A percentile compares a stretch with the other conserved stretches of the same genome.
These are phyloP conservation scores for Oncorhynchus nerka DNA, from an alignment of 2,113 vertebrate genomes.

Conservation along the genomic window DNA sequence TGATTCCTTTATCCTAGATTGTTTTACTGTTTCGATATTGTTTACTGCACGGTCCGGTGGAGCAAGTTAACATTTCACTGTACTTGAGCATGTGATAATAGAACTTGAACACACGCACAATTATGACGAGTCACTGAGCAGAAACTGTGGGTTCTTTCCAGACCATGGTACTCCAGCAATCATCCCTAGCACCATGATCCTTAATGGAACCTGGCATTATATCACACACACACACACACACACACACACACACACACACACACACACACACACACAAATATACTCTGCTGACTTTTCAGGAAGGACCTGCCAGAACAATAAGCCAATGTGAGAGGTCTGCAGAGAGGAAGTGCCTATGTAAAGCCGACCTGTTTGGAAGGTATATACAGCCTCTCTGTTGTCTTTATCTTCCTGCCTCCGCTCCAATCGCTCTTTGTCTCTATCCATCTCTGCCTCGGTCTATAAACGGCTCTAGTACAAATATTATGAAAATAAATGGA, in stretches of 20 bases:
- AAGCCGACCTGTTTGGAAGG: constrained; percentile 37
- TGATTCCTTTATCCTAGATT: too few relatives aligned
- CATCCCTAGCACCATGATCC: constrained; percentile 63
- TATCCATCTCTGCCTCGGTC: constrained; percentile 44
- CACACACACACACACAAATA: constrained; percentile 53
- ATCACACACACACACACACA: constrained; percentile 58
- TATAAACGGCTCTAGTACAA: not conserved
- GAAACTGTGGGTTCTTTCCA: constrained; percentile 20
- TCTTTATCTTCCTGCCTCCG: constrained; percentile 18
- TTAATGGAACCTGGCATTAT: constrained; percentile 98
- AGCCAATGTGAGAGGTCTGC: constrained; percentile 72
- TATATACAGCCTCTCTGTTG: constrained; percentile 4
- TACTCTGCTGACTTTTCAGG: constrained; percentile 67
- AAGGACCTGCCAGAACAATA: constrained; percentile 40
- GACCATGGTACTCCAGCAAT: constrained; percentile 73
- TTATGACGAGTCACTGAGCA: not conserved
- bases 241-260: constrained; percentile 29
- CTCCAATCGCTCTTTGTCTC: constrained; percentile 34
- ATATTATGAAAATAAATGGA: too few relatives aligned
- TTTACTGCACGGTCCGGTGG: too few relatives aligned
- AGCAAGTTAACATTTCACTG: constrained; percentile 11
- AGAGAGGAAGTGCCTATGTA: constrained; percentile 78
- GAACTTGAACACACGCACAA: too few relatives aligned
- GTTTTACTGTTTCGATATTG: too few relatives aligned
- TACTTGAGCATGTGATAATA: too few relatives aligned